Evolutionary conservation across 2,888 invertebrate species (phyloP).

Genomic region (Zaprionus lineosus): DNA sequence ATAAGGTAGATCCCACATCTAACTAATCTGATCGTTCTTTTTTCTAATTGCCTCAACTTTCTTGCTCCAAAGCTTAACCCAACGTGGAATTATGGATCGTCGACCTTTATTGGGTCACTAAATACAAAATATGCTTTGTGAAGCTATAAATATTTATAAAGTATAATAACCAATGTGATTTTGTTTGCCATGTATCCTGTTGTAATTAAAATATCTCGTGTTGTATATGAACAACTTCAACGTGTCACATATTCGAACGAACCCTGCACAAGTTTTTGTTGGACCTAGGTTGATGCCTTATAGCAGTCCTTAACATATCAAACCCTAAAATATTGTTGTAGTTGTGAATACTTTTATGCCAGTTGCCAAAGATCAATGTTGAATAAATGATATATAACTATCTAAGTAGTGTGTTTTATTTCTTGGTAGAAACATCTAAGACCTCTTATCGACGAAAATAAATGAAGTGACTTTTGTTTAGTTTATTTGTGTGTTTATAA

Average conservation of each 20-base stretch:
- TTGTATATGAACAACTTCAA: slow-evolving; percentile 3
- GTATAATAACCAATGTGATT: slow-evolving; percentile 70
- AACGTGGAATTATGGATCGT: slow-evolving; percentile 56
- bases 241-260: slow-evolving; percentile 53
- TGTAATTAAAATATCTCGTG: neutral
- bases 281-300: slow-evolving; percentile 19
- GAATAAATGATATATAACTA: slow-evolving; percentile 42
- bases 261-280: slow-evolving; percentile 45
- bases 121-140: slow-evolving; percentile 26
- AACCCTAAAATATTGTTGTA: slow-evolving; percentile 35
- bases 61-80: slow-evolving; percentile 42
- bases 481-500: slow-evolving; percentile 47
- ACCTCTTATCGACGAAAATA: neutral
- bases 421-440: neutral
- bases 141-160: slow-evolving; percentile 18
- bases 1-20: slow-evolving; percentile 10
- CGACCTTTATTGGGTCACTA: slow-evolving; percentile 73
- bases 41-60: slow-evolving; percentile 25
- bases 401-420: neutral
- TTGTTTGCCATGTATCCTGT: slow-evolving; percentile 39
- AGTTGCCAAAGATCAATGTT: slow-evolving; percentile 55
- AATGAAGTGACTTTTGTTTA: slow-evolving; percentile 28
- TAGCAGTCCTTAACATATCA: slow-evolving; percentile 42
- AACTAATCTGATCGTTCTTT: slow-evolving; percentile 41
- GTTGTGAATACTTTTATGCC: slow-evolving; percentile 42